A percentile compares a stretch with the other conserved stretches of the same genome.
phyloP scores from a whole-genome alignment of 2,888 invertebrate species.

The Eupeodes luniger region DNA sequence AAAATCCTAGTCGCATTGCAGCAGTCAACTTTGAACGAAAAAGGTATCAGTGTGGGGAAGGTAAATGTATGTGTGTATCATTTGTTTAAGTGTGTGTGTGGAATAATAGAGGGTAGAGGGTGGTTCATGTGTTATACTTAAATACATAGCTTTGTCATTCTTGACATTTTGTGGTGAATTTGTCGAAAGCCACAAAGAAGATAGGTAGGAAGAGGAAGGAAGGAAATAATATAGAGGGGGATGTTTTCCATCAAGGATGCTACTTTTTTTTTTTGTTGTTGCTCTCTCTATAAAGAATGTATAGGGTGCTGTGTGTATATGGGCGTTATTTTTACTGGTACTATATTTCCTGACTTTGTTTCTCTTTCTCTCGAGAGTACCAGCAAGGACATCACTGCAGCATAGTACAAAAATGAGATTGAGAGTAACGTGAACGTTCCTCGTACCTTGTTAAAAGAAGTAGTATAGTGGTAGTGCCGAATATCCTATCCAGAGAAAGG shows the following conservation, averaged over 20 bases:
- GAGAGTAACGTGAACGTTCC: neutral
- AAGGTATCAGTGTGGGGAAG: no score
- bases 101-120: constrained; percentile 13
- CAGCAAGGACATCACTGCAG: constrained; percentile 6
- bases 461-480: neutral
- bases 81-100: constrained; percentile 26
- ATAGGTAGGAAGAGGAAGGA: neutral
- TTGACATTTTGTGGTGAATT: constrained; percentile 85
- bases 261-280: neutral
- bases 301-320: constrained; percentile 27
- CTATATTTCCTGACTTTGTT: constrained; percentile 66
- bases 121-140: constrained; percentile 59
- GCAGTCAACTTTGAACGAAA: constrained; percentile 70
- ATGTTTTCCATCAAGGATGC: constrained; percentile 64
- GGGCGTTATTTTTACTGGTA: constrained; percentile 64
- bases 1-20: constrained; percentile 30
- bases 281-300: neutral
- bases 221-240: constrained; percentile 77
- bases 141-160: constrained; percentile 80
- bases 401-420: constrained; percentile 15
- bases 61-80: neutral
- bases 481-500: neutral
- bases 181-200: constrained; percentile 82
- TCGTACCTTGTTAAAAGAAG: no score
- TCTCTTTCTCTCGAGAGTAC: constrained; percentile 70